Base-by-base conservation (phyloP, 2,797 vertebrate genomes). In the Tympanoctomys barrerae region DNA sequence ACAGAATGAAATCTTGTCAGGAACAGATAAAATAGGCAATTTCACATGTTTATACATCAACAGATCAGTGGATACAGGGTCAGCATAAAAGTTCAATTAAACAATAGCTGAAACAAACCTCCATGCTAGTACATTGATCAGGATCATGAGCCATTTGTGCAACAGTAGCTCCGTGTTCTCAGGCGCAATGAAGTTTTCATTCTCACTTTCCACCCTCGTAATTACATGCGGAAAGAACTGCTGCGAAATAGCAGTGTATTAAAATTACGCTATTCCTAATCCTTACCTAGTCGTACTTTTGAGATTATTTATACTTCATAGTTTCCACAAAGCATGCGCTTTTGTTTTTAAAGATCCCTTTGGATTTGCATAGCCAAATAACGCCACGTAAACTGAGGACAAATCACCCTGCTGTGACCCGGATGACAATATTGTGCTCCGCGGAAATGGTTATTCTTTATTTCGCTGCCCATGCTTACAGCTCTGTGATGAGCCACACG, bases 1-100 rank as follows among this genome's bases (percentile, higher is more conserved):
- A 59, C 33, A 39, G 95, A 89, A 89, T 85, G 75, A 95, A 90
- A 12, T 87, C 46, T 94, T 94, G 49, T 68, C 71, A 64, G 21
- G 57, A 14, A 36, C 14, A 71, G 66, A 90, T 42, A 68, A 83
- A 87, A 91, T 39, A 81, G 88, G 82, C 61, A 10, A 83, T 21
- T 73, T 39, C 36, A 64, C 21, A 26, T n/a, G 2, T 90, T 89
- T 91, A 52, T 73, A 42, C 28, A 59, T 46, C 52, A 1, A 13
- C 81, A 75, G 39, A 94, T 62, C 12, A 80, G 1, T 36, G 18
- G n/a, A 33, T 91, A 18, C 42, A 83, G 21, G 12, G 90, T 93
- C 6, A 92, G 14, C 7, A 57, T 75, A 21, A 64, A 90, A 39
- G 11, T 1, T 89, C 22, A 21, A 79, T 52, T 71, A 85, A 91